Conservation (phyloP, 2,888 invertebrate species). For the Neoitamus cyanurus region DNA sequence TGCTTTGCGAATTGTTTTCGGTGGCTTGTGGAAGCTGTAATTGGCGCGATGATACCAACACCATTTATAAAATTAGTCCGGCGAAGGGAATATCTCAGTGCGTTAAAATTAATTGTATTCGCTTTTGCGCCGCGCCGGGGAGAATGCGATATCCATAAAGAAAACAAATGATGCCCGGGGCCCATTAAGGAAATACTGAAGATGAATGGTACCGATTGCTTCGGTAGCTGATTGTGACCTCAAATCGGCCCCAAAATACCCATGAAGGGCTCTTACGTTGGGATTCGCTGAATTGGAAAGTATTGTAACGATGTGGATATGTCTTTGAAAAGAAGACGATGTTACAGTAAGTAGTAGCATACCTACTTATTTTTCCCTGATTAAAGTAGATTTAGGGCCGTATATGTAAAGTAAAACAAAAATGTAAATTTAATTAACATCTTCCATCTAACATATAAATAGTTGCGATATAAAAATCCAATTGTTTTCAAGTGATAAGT, state of each 20-base stretch:
- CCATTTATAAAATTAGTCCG: slow-evolving; percentile 27
- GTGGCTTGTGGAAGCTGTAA: background rate
- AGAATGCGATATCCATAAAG: background rate
- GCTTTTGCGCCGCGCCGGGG: background rate
- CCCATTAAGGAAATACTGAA: background rate
- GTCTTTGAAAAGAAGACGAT: too few relatives aligned
- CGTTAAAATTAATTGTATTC: background rate
- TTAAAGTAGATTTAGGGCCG: too few relatives aligned
- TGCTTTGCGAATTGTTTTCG: slow-evolving; percentile 24
- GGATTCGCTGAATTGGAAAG: background rate
- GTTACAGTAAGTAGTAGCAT: too few relatives aligned
- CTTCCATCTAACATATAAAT: too few relatives aligned
- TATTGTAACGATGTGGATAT: background rate
- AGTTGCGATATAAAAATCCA: too few relatives aligned
- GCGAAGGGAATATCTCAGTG: background rate
- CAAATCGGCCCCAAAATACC: background rate
- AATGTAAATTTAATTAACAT: too few relatives aligned
- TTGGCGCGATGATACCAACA: background rate
- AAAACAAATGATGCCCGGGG: background rate
- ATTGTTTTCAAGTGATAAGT: too few relatives aligned
- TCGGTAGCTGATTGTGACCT: background rate
- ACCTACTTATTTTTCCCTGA: too few relatives aligned
- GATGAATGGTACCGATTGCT: background rate
- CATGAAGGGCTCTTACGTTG: too few relatives aligned
- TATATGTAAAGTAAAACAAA: too few relatives aligned